Evolutionary conservation across 2,113 vertebrate genomes (phyloP), one percentile per base, ranked within the genome.

Genomic region (Centropus unirufus): DNA sequence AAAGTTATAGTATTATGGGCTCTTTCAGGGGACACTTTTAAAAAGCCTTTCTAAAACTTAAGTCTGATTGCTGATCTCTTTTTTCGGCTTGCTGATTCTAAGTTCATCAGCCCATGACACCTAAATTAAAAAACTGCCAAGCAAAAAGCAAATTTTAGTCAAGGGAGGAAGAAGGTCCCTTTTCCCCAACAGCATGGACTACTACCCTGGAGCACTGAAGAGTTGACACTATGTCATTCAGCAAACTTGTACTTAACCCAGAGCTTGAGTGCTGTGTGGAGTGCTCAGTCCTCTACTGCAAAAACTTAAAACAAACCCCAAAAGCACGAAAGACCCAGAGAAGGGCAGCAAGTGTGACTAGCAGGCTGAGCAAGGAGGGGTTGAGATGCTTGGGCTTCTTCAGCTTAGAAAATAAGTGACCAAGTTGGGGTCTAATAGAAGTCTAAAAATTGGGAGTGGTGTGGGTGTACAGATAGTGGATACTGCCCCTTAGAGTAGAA

Each of bases 401-500:
- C 39, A 27, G 42, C 9, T 91, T 49, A 66, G 59, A 55, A 89
- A 62, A 69, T 22, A 61, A 49, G 32, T 9, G 21, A 73, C 23
- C 17, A 69, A 77, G 36, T 21, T 49, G 16, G 16, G 55, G 32
- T 74, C 51, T 77, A 61, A 62, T 3, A 27, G 46, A 81, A 58
- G 46, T 42, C 42, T 46, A 7, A 42, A 51, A 66, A 49, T 46
- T 17, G 7, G 1, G 5, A 34, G 40, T 30, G 51, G 8, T 0
- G 0, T 23, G 26, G 39, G 6, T 1, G 2, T 19, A 12, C 61
- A 22, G 24, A 15, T 26, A 8, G 18, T 2, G 0, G 10, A 49
- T 64, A 24, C n/a, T 20, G 16, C 22, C 30, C 40, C 55, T 64
- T 22, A 29, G 14, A 19, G 39, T 8, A 34, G 72, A 86, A 17